Evolutionary conservation across 2,888 invertebrate genomes (phyloP).

Genomic region (Parnassius apollo): DNA sequence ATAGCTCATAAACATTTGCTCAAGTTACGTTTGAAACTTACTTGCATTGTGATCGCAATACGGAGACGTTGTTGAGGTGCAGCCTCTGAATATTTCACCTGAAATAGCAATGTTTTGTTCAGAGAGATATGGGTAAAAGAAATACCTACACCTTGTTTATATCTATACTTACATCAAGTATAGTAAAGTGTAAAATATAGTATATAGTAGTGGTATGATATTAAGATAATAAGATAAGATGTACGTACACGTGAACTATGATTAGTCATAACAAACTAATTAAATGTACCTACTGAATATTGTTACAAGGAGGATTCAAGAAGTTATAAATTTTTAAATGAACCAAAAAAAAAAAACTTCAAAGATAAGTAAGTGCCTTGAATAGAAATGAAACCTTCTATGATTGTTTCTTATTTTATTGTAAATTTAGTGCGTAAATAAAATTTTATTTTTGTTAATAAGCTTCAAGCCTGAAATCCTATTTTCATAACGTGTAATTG

Average conservation of each 20-base stretch:
- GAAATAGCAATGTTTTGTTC: slow-evolving; percentile 13
- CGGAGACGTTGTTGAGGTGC: slow-evolving; percentile 11
- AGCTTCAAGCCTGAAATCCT: slow-evolving; percentile 31
- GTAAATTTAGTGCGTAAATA: neutral
- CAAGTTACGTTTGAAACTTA: slow-evolving; percentile 8
- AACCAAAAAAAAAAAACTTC: too few species aligned
- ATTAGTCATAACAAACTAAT: too few species aligned
- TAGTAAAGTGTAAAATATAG: neutral
- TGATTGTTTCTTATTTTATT: too few species aligned
- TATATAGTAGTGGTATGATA: neutral
- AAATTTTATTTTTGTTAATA: slow-evolving; percentile 32
- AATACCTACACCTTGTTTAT: neutral
- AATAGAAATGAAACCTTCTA: too few species aligned
- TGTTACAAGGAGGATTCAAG: too few species aligned
- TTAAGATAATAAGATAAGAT: neutral
- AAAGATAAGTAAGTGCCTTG: too few species aligned
- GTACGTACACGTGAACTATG: neutral
- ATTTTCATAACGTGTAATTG: slow-evolving; percentile 31
- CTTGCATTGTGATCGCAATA: slow-evolving; percentile 26
- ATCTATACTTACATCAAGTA: neutral
- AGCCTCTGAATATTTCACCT: slow-evolving; percentile 20
- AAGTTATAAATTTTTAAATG: too few species aligned
- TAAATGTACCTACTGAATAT: too few species aligned
- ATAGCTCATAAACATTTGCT: slow-evolving; percentile 24
- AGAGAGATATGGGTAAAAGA: slow-evolving; percentile 4